phyloP scores from a whole-genome alignment of 2,113 vertebrate genomes.

The Oncorhynchus gorbuscha region DNA sequence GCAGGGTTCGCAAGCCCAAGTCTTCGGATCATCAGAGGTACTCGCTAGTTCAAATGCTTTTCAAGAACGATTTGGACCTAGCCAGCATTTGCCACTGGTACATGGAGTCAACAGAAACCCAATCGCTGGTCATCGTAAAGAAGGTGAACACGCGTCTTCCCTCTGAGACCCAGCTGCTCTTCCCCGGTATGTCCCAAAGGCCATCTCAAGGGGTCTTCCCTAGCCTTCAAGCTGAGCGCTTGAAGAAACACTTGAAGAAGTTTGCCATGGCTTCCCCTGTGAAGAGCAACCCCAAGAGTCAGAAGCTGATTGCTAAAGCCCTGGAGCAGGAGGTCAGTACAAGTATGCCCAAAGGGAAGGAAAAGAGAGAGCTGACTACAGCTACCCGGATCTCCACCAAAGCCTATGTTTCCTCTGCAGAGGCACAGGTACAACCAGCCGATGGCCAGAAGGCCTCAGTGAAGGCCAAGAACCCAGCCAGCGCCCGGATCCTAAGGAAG shows the following conservation, averaged over 20 bases:
- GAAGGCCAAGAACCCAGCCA: constrained; percentile 83
- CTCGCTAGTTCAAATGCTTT: constrained; percentile 94
- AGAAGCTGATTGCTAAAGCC: constrained; percentile 85
- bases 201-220: constrained; percentile 83
- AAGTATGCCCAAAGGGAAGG: constrained; percentile 62
- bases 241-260: constrained; percentile 98
- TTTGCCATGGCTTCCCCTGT: constrained; percentile 91
- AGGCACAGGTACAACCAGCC: constrained; percentile 8
- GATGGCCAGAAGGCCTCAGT: constrained; percentile 71
- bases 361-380: constrained; percentile 62
- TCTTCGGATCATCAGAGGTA: constrained; percentile 81
- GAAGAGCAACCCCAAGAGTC: constrained; percentile 86
- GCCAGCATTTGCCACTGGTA: constrained; percentile 92
- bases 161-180: constrained; percentile 77
- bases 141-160: constrained; percentile 94
- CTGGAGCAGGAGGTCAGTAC: constrained; percentile 68
- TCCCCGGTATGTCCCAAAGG: constrained; percentile 64
- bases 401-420: constrained; percentile 36
- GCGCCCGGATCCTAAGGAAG: constrained; percentile 88
- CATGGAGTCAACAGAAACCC: constrained; percentile 94
- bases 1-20: constrained; percentile 84
- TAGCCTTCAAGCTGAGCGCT: constrained; percentile 92
- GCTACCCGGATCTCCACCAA: constrained; percentile 57
- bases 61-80: constrained; percentile 91
- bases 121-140: constrained; percentile 94